Evolutionary conservation across 2,888 invertebrate species (phyloP).

Genomic region (Metallyticus violacea): DNA sequence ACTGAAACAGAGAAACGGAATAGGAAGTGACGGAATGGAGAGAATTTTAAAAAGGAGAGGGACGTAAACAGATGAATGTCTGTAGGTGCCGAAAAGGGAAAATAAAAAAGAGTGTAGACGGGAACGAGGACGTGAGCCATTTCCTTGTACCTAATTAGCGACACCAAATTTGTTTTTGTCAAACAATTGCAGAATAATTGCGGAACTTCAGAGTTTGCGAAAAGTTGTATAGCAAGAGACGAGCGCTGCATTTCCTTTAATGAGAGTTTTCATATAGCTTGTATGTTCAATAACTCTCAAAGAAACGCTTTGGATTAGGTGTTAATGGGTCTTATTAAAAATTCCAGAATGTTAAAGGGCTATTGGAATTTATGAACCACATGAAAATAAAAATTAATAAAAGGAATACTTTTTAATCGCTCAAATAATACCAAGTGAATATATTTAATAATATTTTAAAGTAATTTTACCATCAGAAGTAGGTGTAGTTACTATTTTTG

Average conservation of each 20-base stretch:
- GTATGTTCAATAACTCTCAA: background rate
- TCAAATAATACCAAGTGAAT: too few species aligned
- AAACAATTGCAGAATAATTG: background rate
- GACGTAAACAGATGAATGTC: background rate
- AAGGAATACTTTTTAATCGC: too few species aligned
- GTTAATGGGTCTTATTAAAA: background rate
- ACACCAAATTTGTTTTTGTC: background rate
- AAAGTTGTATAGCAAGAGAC: background rate
- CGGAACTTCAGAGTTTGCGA: background rate
- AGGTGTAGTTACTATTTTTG: too few species aligned
- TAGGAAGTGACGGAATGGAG: background rate
- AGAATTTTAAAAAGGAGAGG: background rate
- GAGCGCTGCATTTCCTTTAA: background rate
- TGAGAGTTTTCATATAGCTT: background rate
- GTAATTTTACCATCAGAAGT: too few species aligned
- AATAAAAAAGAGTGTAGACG: too few species aligned
- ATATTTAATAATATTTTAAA: too few species aligned
- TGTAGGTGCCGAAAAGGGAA: background rate
- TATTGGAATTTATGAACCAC: too few species aligned
- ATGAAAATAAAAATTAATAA: too few species aligned
- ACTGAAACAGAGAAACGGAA: too few species aligned
- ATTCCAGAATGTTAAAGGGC: background rate
- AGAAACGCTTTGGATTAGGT: background rate
- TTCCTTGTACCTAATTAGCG: background rate
- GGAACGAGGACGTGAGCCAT: background rate